Conservation (phyloP, 2,888 invertebrate genomes). For the Electrophaes corylata region DNA sequence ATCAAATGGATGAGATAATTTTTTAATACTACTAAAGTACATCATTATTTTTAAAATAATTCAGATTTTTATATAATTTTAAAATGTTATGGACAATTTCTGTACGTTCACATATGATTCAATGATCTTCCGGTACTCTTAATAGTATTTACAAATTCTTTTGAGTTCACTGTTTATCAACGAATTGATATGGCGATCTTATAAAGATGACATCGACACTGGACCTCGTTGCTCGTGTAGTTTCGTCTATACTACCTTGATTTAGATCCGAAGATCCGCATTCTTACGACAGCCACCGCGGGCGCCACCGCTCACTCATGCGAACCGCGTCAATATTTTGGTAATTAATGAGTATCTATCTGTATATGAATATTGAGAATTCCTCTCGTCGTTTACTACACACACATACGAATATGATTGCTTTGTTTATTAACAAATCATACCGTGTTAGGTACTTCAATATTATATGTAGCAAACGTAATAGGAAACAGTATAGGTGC, state of each 20-base stretch:
- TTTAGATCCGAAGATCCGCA: constrained; percentile 79
- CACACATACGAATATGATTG: constrained; percentile 27
- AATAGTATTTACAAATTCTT: background rate
- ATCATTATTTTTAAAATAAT: too few species aligned
- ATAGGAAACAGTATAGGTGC: constrained; percentile 24
- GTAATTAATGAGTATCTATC: constrained; percentile 72
- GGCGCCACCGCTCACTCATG: constrained; percentile 66
- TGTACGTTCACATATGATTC: background rate
- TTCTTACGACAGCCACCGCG: constrained; percentile 74
- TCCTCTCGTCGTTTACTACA: constrained; percentile 53
- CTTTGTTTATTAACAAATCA: constrained; percentile 35
- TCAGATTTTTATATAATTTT: too few species aligned
- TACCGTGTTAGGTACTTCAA: constrained; percentile 19
- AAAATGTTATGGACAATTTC: too few species aligned
- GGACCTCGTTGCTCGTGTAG: constrained; percentile 36
- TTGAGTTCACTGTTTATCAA: constrained; percentile 22
- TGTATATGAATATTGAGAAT: constrained; percentile 51
- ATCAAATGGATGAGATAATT: too few species aligned
- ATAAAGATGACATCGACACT: constrained; percentile 46
- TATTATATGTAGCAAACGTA: background rate
- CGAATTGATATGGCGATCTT: constrained; percentile 38
- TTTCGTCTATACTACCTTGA: constrained; percentile 73
- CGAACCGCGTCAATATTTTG: constrained; percentile 75
- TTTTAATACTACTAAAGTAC: too few species aligned
- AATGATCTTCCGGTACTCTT: constrained; percentile 11